Evolutionary conservation across 1,140 invertebrate genomes (phyloP), one percentile per base, ranked within the genome.

Genomic region (Plutomurus gul): DNA sequence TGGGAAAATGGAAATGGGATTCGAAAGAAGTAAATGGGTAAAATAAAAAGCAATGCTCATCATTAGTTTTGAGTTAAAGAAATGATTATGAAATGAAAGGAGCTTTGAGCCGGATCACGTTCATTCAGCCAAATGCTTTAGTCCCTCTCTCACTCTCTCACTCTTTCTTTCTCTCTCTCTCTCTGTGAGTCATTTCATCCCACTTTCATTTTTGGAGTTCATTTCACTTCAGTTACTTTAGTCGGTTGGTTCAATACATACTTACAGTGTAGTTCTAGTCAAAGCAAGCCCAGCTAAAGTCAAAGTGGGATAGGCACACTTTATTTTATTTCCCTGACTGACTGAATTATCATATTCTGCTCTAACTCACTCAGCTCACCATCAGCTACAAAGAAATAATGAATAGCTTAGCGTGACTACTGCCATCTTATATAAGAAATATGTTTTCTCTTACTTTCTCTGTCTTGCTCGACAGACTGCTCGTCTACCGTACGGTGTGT

Each of bases 61-160:
- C 56, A 65, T 65, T 65, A 65, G 56, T 65, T 65, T 65, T 65
- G 56, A 65, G 56, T 65, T 65, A 65, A 65, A 65, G 56, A 65
- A 65, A 65, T 65, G 56, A 65, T 65, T 65, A 65, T 65, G 56
- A 65, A 65, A 65, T 65, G 56, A 65, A 65, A 65, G 56, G 56
- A 65, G 56, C 56, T 65, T 65, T 65, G 56, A 65, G 56, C 27
- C 25, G 25, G 56, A 65, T 65, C 56, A 65, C 56, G 30, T 65
- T 65, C 56, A 65, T 65, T 65, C 27, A 30, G 56, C 27, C 56
- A 30, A 65, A 65, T 65, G 56, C 25, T 65, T 65, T 65, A 65
- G 56, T 65, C 36, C 30, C 27, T 65, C 27, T 22, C 20, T 22
- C 18, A 51, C 25, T 51, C 25, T 33, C 51, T 60, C 25, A 33